phyloP scores from a whole-genome alignment of 2,113 vertebrate genomes.

The Xenotilapia caudafasciata region DNA sequence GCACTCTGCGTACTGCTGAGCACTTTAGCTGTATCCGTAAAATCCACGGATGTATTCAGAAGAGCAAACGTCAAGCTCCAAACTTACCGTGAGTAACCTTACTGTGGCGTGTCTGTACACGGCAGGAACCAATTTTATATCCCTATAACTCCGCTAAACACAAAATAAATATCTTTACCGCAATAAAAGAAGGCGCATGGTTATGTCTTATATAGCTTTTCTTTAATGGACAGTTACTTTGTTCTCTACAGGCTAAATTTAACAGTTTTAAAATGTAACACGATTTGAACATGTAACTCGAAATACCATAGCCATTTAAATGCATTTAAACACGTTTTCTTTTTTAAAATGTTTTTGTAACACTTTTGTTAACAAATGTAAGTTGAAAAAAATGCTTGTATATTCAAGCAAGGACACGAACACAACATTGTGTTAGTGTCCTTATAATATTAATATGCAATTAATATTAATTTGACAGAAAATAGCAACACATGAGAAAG shows the following conservation, averaged over 20 bases:
- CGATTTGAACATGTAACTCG: neutral
- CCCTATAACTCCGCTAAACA: neutral
- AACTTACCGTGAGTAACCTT: conserved; percentile 47
- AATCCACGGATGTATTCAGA: neutral
- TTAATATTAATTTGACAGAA: neutral
- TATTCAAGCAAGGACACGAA: neutral
- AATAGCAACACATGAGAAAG: neutral
- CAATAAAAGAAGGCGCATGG: neutral
- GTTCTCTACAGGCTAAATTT: neutral
- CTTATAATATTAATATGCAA: neutral
- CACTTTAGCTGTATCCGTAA: neutral
- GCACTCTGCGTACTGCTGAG: conserved; percentile 14
- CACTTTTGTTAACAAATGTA: neutral
- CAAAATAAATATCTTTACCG: neutral
- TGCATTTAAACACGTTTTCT: neutral
- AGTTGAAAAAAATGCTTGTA: neutral
- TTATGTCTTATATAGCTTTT: neutral
- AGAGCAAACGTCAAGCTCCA: neutral
- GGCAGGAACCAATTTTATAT: neutral
- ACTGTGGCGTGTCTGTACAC: neutral
- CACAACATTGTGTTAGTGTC: neutral
- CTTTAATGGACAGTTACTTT: neutral
- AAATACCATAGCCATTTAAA: neutral
- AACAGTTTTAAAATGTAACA: neutral
- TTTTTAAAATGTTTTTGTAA: neutral